Evolutionary conservation across 2,113 vertebrate genomes (phyloP).

Genomic region (Sakesphorus luctuosus): DNA sequence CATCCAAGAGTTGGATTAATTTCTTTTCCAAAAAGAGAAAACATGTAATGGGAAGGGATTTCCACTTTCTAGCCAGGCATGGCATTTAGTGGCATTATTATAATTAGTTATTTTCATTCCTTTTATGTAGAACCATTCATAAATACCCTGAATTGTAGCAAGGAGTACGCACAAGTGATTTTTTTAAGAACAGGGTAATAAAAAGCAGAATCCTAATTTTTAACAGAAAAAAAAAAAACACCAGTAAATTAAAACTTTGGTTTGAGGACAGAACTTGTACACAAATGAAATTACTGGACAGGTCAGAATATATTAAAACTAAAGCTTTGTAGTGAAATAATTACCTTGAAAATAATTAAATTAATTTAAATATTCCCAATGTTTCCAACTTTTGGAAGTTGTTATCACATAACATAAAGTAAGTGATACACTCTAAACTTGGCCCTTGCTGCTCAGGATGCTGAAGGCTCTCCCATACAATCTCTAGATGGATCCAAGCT

Average conservation of each 20-base stretch:
- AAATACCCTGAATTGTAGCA: conserved; percentile 9
- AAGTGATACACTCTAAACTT: neutral
- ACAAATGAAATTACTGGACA: neutral
- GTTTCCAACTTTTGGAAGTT: neutral
- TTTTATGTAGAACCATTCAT: conserved; percentile 57
- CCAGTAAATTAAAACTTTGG: neutral
- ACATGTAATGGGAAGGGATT: conserved; percentile 55
- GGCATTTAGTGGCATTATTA: conserved; percentile 43
- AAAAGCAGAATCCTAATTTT: neutral
- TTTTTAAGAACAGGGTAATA: neutral
- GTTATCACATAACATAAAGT: neutral
- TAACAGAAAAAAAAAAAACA: neutral
- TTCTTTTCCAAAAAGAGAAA: conserved; percentile 45
- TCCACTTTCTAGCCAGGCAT: conserved; percentile 41
- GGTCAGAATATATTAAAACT: neutral
- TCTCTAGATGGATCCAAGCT: neutral
- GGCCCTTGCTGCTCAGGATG: neutral
- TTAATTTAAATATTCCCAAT: neutral
- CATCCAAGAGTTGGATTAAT: conserved; percentile 38
- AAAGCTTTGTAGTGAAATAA: neutral
- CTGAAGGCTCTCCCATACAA: neutral
- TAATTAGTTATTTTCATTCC: conserved; percentile 56
- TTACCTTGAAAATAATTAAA: neutral
- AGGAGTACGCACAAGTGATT: neutral
- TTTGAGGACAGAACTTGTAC: neutral